Base-by-base conservation (phyloP, 2,888 invertebrate genomes). In the Heliconius sara region DNA sequence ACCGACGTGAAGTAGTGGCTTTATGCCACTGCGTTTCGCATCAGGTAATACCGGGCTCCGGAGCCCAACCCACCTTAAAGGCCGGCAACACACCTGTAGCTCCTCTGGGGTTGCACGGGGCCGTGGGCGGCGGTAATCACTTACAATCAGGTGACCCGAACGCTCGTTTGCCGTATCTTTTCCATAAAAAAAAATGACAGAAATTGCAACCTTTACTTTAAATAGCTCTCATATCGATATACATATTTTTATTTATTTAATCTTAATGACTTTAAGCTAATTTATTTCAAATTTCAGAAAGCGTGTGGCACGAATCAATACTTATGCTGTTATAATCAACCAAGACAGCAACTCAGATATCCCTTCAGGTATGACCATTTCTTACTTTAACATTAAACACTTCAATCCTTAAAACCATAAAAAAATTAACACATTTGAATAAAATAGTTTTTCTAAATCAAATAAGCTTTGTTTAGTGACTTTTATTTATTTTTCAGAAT, bases 281-380 rank as follows among this genome's bases (percentile, higher is more conserved):
- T 5, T 27, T 30, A 7, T 65, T 16, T 27, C 3, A 52, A 52
- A 27, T 90, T 91, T 22, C 93, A 97, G 97, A 96, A 96, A 19
- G 95, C 96, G 30, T 97, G 97, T 85, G 96, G 96, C 52, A 90
- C 90, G 0, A 96, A 96, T 13, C 96, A 96, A 87, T 95, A 94
- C 83, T 96, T 97, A 81, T 97, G 97, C 87, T 97, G 97, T 86
- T 96, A 95, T 89, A 95, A 95, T 79, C 89, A 91, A 82, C 88
- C 90, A 2, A 86, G 85, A 77, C 85, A 86, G 60, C 87, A 86
- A 19, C 80, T 79, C 30, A 77, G 66, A 10, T 66, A 74, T 27
- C 80, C 80, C 80, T 19, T 81, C 91, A 87, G 93, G 93, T 93
- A 79, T 79, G 19, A 27, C 3, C 12, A 52, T 34, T 39, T 9